phyloP scores from a whole-genome alignment of 2,797 vertebrate species.

The Nyctalus aviator region DNA sequence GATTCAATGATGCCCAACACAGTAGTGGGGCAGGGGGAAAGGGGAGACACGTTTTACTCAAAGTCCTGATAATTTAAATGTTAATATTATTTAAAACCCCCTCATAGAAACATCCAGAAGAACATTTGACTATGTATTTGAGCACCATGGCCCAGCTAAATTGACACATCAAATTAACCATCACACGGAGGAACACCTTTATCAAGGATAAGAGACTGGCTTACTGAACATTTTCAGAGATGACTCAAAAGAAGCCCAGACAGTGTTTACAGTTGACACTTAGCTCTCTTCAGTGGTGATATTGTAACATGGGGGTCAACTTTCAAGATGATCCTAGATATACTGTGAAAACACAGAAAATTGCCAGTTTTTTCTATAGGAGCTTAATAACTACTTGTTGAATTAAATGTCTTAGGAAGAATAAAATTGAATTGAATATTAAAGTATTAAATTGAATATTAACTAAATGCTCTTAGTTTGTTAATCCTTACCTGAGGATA shows the following conservation, averaged over 20 bases:
- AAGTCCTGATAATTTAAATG: background rate
- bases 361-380: background rate
- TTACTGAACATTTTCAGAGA: conserved; percentile 39
- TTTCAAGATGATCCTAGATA: background rate
- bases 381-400: conserved; percentile 3
- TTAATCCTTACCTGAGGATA: no score
- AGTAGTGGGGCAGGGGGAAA: no score
- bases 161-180: conserved; percentile 5
- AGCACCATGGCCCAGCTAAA: background rate
- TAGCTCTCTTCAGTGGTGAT: background rate
- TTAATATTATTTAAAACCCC: background rate
- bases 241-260: conserved; percentile 20
- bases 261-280: background rate
- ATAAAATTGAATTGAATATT: background rate
- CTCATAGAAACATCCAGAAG: conserved; percentile 6
- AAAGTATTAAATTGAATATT: background rate
- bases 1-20: background rate
- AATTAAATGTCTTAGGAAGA: background rate
- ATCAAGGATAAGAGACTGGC: background rate
- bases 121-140: background rate
- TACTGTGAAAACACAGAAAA: background rate
- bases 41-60: background rate
- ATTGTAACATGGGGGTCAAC: background rate
- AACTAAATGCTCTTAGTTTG: background rate
- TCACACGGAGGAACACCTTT: background rate